Conservation (phyloP, 2,797 vertebrate genomes). For the Sebastolobus alascanus region DNA sequence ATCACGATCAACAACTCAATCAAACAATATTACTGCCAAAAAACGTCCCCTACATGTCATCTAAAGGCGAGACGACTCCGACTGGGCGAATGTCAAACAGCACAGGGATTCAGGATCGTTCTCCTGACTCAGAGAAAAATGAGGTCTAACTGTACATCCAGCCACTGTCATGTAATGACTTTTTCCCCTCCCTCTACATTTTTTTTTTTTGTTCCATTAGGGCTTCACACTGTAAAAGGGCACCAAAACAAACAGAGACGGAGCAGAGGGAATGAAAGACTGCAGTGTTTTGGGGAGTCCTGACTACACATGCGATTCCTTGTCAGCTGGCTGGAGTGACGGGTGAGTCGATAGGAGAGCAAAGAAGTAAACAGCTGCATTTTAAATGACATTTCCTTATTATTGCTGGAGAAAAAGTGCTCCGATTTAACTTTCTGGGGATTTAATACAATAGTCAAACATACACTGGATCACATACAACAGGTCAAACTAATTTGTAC, state of each 20-base stretch:
- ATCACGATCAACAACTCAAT: constrained; percentile 61
- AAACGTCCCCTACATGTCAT: constrained; percentile 37
- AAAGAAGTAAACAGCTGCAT: constrained; percentile 20
- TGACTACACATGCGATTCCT: constrained; percentile 50
- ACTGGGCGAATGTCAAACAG: constrained; percentile 58
- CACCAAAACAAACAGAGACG: constrained; percentile 76
- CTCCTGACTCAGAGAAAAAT: constrained; percentile 58
- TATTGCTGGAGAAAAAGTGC: constrained; percentile 33
- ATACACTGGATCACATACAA: constrained; percentile 48
- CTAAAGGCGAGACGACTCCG: constrained; percentile 47
- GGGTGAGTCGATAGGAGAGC: constrained; percentile 46
- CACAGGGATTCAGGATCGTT: constrained; percentile 65
- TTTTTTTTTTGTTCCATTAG: constrained; percentile 64
- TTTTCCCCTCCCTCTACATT: constrained; percentile 43
- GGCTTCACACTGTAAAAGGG: constrained; percentile 69
- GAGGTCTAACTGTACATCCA: constrained; percentile 67
- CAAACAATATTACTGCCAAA: constrained; percentile 64
- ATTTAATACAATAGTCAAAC: constrained; percentile 39
- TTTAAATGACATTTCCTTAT: constrained; percentile 36
- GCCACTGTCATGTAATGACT: constrained; percentile 68
- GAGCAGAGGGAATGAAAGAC: constrained; percentile 73
- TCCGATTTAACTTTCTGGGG: constrained; percentile 10
- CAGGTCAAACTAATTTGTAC: constrained; percentile 43
- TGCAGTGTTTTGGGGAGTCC: constrained; percentile 63
- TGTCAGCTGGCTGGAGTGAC: constrained; percentile 56